These are phyloP conservation scores for Abramis brama DNA, from an alignment of 2,113 vertebrate species.

Conservation along the genomic window DNA sequence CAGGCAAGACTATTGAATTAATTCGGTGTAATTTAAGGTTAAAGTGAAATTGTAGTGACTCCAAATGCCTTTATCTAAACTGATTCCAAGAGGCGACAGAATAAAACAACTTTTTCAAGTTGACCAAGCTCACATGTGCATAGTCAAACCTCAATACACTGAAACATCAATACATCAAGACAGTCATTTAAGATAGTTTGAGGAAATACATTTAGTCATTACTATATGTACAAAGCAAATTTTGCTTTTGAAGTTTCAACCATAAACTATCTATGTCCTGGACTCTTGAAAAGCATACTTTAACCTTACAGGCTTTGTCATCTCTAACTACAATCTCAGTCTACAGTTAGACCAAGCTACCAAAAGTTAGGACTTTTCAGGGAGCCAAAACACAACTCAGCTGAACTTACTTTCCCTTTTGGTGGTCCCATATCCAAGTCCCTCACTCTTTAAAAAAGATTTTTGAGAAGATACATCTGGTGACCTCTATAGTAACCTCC, in stretches of 20 bases:
- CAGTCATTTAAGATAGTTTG: constrained; percentile 67
- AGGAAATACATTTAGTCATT: constrained; percentile 69
- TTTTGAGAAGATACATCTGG: constrained; percentile 28
- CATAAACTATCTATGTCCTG: constrained; percentile 42
- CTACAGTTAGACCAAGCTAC: constrained; percentile 38
- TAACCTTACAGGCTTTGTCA: constrained; percentile 28
- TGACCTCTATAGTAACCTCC: neutral
- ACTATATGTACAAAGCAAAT: constrained; percentile 70
- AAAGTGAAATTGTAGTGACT: neutral
- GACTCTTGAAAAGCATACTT: constrained; percentile 7
- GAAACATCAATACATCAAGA: constrained; percentile 75
- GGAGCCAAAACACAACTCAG: constrained; percentile 27
- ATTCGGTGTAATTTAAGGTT: constrained; percentile 6
- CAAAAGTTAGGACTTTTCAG: constrained; percentile 17
- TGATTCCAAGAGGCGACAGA: constrained; percentile 22
- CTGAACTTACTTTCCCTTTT: neutral
- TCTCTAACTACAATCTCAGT: constrained; percentile 35
- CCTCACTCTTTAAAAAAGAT: constrained; percentile 12
- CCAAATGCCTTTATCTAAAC: constrained; percentile 14
- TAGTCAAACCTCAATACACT: constrained; percentile 62
- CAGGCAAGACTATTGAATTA: neutral
- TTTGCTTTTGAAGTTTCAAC: constrained; percentile 50
- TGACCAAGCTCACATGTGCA: constrained; percentile 59
- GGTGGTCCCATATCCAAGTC: neutral
- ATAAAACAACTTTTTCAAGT: constrained; percentile 51